phyloP scores from a whole-genome alignment of 2,113 vertebrate species.

The Orthonyx spaldingii region DNA sequence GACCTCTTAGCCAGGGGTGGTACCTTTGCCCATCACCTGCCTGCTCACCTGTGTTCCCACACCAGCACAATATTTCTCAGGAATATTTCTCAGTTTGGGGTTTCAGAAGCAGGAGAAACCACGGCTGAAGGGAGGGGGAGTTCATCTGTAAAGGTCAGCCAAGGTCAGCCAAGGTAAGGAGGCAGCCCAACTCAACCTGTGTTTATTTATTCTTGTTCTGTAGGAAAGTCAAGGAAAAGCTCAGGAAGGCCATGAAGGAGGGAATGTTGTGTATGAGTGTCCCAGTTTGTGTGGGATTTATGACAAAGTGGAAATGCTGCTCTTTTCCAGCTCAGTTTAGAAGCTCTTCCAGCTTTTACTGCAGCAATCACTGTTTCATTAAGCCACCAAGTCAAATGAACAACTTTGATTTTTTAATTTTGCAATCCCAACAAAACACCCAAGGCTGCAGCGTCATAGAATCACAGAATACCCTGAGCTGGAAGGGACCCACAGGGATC shows the following conservation, averaged over 20 bases:
- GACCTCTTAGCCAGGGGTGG: background rate
- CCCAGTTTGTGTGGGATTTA: background rate
- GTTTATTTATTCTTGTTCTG: background rate
- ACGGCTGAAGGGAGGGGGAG: background rate
- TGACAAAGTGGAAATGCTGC: background rate
- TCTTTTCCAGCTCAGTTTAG: background rate
- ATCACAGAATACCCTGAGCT: background rate
- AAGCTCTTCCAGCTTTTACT: background rate
- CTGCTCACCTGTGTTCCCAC: background rate
- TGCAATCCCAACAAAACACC: background rate
- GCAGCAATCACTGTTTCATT: background rate
- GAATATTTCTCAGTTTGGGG: background rate
- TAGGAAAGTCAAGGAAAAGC: background rate
- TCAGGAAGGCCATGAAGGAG: background rate
- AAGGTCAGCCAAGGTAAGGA: background rate
- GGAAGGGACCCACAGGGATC: background rate
- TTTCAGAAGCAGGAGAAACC: background rate
- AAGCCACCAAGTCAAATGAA: background rate
- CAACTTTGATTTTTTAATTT: background rate
- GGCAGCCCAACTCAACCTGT: background rate
- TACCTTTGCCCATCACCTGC: background rate
- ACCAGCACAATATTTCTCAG: background rate
- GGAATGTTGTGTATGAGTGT: fast-evolving
- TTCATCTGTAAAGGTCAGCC: background rate
- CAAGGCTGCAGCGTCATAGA: background rate